Evolutionary conservation across 2,797 vertebrate genomes (phyloP), one percentile per base, ranked within the genome.

Genomic region (Sebastes vulpes): DNA sequence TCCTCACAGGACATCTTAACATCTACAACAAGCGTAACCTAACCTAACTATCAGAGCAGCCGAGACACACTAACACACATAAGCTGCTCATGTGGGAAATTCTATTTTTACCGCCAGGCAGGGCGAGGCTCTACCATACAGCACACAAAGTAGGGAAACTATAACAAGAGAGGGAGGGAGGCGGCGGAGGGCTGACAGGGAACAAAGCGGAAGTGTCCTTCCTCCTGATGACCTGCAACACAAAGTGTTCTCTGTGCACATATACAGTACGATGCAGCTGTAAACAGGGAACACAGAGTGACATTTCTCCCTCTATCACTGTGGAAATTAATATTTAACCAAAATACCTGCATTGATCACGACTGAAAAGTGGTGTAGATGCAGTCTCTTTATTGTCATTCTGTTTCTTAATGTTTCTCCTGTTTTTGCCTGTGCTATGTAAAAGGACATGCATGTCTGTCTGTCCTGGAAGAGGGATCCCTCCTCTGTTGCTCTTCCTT

Each of bases 51-150:
- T 54, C 56, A 73, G 52, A 72, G 68, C 72, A 64, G 78, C 42
- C 42, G 18, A 88, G 82, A 84, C 77, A 89, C 80, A 87, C 87
- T 75, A 76, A 91, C 90, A 87, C 91, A 90, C 63, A 83, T 83
- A 65, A 82, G 66, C 68, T 54, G 77, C 78, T 85, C 91, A 76
- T 93, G 91, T 93, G 92, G 92, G 92, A 95, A 94, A 93, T 75
- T 88, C 95, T 96, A 96, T 96, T 95, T 96, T 91, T 95, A 95
- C 85, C 61, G 63, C 3, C 64, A 65, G 81, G 80, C 92, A 88
- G 94, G 95, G 94, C 91, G 94, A 96, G 94, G 94, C 92, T 93
- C 89, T 74, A 88, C 83, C 61, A 67, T 72, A 64, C 90, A 86
- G 83, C 81, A 89, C 91, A 93, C 92, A 94, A 93, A 94, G 93